phyloP scores from a whole-genome alignment of 2,888 invertebrate species.

The Timandra comae region DNA sequence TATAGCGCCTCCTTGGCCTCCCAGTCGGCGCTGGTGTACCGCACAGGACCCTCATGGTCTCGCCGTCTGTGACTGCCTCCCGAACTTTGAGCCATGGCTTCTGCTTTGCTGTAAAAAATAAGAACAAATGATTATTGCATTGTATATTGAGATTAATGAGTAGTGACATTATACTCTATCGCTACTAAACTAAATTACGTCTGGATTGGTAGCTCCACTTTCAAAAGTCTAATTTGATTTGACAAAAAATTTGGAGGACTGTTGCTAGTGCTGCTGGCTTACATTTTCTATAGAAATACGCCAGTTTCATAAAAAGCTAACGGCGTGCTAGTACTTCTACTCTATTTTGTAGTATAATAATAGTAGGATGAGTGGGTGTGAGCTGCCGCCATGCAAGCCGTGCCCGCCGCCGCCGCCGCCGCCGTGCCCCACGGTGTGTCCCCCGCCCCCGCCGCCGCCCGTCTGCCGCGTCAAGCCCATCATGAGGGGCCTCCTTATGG shows the following conservation, averaged over 20 bases:
- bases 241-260: no score
- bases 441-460: constrained; percentile 38
- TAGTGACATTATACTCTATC: no score
- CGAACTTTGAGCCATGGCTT: constrained; percentile 79
- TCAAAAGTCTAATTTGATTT: no score
- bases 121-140: constrained; percentile 1
- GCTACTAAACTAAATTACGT: no score
- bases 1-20: constrained; percentile 84
- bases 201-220: no score
- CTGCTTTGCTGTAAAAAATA: constrained; percentile 28
- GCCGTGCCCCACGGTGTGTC: constrained; percentile 41
- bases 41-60: constrained; percentile 78
- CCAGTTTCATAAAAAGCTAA: no score
- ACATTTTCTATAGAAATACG: no score
- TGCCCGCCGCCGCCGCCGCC: constrained; percentile 41
- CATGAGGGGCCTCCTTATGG: constrained; percentile 82
- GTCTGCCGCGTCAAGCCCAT: constrained; percentile 72
- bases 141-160: no score
- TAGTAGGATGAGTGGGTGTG: constrained; percentile 30
- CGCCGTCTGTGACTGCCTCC: constrained; percentile 81
- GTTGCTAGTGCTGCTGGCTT: no score
- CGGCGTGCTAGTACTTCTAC: no score
- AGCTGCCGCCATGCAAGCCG: constrained; percentile 30
- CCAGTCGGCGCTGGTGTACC: constrained; percentile 85
- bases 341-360: no score